Evolutionary conservation across 1,140 invertebrate species (phyloP), one percentile per base, ranked within the genome.

Genomic region (Drosophila mauritiana): DNA sequence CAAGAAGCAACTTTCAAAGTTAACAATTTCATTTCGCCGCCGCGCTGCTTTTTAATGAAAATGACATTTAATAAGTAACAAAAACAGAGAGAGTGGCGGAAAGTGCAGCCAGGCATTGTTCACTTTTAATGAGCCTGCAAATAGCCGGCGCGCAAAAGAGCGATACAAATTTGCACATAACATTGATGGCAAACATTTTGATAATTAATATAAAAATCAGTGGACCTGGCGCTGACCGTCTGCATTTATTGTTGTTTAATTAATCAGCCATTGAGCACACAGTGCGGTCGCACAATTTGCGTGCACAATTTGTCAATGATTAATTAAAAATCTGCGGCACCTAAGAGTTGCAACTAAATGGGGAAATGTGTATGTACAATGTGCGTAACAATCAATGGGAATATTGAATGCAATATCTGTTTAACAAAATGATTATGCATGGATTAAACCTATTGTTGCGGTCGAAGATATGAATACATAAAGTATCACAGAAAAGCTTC

Each of bases 141-240:
- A 86, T 57, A 81, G 39, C 11, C 56, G 49, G 22, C 5, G 34
- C 48, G 25, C 31, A 40, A 67, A 73, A 54, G 46, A 58, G 34
- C 15, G 20, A 42, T 27, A 39, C 73, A 70, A 73, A 53, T 67
- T 69, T 56, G 37, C 51, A 52, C 69, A 72, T 67, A 55, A 58
- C 42, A 68, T 63, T 62, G 75, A 76, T 67, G 67, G 73, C 59
- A 73, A 76, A 85, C 58, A 85, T 49, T 80, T 80, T 40, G 51
- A 77, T 86, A 77, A 88, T 88, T 83, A 88, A 79, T 83, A 76
- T 67, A 49, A 83, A 86, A 86, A 88, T 76, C 83, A 72, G 68
- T 74, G 42, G 22, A 34, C 49, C 43, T 17, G 27, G 53, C 49
- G 49, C 45, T 37, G 42, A 31, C 42, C 80, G 70, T 83, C 58